Conservation (phyloP, 2,113 vertebrate species). For the Tympanuchus pallidicinctus region DNA sequence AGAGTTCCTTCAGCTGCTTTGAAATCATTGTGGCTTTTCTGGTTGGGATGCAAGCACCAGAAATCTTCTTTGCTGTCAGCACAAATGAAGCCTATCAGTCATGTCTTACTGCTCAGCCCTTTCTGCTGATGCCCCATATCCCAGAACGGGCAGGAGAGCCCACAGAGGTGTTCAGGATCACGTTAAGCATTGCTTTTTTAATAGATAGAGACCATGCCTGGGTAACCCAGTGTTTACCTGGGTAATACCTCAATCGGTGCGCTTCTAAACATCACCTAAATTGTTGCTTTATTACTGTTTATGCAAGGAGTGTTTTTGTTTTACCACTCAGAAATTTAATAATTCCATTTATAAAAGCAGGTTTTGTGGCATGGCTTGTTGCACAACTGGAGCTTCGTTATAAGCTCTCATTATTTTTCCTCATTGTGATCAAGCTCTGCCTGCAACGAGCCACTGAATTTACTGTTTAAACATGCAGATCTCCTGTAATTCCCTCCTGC, state of each 20-base stretch:
- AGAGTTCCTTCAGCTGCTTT: not conserved
- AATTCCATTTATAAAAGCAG: not conserved
- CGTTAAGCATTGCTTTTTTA: not conserved
- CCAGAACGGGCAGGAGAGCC: not conserved
- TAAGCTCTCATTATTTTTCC: slow-evolving; percentile 6
- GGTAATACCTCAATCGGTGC: not conserved
- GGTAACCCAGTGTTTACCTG: not conserved
- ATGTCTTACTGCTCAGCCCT: not conserved
- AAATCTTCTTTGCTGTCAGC: not conserved
- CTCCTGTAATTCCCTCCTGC: not conserved
- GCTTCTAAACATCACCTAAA: not conserved
- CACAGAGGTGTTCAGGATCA: not conserved
- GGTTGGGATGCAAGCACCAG: not conserved
- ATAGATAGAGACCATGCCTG: not conserved
- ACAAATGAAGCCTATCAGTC: not conserved
- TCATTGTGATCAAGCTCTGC: not conserved
- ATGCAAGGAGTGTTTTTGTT: not conserved
- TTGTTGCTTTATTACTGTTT: not conserved
- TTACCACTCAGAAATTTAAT: not conserved
- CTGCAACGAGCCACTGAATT: not conserved
- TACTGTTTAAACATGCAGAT: not conserved
- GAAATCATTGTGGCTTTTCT: not conserved
- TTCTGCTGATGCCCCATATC: accelerated
- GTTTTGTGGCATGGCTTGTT: not conserved
- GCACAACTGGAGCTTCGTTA: slow-evolving; percentile 16